Evolutionary conservation across 2,113 vertebrate species (phyloP).

Genomic region (Phyllostomus discolor): DNA sequence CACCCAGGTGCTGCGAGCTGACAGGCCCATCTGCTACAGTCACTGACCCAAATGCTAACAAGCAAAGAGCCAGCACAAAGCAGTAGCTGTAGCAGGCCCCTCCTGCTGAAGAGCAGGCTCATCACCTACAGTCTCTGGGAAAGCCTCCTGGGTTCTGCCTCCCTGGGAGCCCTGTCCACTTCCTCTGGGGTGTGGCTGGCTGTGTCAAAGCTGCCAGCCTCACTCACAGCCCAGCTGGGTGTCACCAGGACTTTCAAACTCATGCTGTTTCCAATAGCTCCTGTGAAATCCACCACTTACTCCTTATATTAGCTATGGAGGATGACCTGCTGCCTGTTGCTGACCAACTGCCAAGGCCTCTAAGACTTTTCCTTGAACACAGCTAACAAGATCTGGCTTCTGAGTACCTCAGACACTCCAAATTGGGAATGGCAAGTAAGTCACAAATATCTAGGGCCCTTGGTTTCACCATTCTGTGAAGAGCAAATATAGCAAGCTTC

Average conservation of each 20-base stretch:
- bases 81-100: slow-evolving; percentile 2
- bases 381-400: not conserved
- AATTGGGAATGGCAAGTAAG: not conserved
- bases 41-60: slow-evolving; percentile 38
- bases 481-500: not conserved
- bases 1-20: not conserved
- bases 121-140: slow-evolving; percentile 61
- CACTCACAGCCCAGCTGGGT: slow-evolving; percentile 12
- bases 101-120: slow-evolving; percentile 54
- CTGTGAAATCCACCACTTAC: slow-evolving; percentile 41
- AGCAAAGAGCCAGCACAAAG: slow-evolving; percentile 32
- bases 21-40: slow-evolving; percentile 49
- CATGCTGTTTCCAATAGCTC: not conserved
- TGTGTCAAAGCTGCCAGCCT: not conserved
- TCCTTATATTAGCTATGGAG: not conserved
- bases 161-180: slow-evolving; percentile 46
- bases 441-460: not conserved
- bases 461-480: not conserved
- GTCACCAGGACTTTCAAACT: slow-evolving; percentile 51
- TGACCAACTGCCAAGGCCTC: not conserved
- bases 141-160: slow-evolving; percentile 61
- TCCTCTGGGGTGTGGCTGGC: slow-evolving; percentile 50
- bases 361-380: not conserved
- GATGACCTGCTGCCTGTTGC: not conserved
- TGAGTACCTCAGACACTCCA: not conserved